Conservation (phyloP, 2,888 invertebrate genomes). For the Lasiommata megera region DNA sequence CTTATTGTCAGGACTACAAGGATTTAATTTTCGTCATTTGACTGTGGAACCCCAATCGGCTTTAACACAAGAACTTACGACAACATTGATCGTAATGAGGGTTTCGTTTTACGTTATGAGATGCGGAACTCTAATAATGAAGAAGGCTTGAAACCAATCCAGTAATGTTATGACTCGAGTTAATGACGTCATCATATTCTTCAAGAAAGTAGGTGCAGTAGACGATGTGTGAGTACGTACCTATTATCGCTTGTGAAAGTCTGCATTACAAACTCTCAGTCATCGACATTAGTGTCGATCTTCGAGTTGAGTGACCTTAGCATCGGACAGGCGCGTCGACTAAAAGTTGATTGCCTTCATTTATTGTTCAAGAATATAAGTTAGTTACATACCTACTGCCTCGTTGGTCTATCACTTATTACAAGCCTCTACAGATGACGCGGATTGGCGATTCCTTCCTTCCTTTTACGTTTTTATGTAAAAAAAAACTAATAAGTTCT, state of each 20-base stretch:
- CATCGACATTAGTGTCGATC: slow-evolving; percentile 45
- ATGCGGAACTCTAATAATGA: not conserved
- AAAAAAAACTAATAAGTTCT: no score
- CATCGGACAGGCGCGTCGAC: slow-evolving; percentile 41
- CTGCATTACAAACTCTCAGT: slow-evolving; percentile 42
- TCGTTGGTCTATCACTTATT: not conserved
- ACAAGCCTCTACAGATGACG: not conserved
- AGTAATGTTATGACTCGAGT: not conserved
- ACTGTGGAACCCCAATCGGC: no score
- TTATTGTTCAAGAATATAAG: slow-evolving; percentile 38
- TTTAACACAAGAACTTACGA: no score
- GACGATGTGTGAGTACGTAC: slow-evolving; percentile 2
- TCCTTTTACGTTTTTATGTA: no score
- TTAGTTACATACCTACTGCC: not conserved
- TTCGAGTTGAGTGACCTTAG: slow-evolving; percentile 49
- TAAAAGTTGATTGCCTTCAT: slow-evolving; percentile 43
- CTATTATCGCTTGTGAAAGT: slow-evolving; percentile 39
- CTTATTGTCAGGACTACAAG: no score
- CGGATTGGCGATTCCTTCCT: no score
- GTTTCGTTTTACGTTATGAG: not conserved
- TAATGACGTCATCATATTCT: slow-evolving; percentile 15
- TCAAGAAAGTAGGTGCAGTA: slow-evolving; percentile 18
- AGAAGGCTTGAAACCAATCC: not conserved
- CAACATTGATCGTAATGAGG: not conserved
- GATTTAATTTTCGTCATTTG: no score